Evolutionary conservation across 2,797 vertebrate species (phyloP).

Genomic region (Intellagama lesueurii): DNA sequence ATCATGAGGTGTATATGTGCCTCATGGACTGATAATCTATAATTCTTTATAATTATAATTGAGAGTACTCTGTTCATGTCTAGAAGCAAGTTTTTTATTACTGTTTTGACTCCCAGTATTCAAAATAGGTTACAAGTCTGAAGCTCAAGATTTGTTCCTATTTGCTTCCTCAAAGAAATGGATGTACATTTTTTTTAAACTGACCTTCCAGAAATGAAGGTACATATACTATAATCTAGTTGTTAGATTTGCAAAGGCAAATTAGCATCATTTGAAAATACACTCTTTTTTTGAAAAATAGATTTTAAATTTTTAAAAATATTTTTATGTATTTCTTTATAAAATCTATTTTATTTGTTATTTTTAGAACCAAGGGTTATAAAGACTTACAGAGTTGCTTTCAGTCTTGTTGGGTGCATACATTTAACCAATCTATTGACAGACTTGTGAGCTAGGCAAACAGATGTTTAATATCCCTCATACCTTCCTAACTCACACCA

Average conservation of each 20-base stretch:
- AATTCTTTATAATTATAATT: not conserved
- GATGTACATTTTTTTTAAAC: not conserved
- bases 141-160: not conserved
- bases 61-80: not conserved
- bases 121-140: not conserved
- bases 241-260: not conserved
- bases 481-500: not conserved
- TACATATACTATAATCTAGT: not conserved
- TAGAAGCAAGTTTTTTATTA: not conserved
- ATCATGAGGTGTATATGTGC: too few relatives aligned
- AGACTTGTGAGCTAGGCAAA: not conserved
- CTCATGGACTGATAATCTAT: not conserved
- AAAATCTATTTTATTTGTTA: too few relatives aligned
- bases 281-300: not conserved
- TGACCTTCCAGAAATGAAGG: not conserved
- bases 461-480: not conserved
- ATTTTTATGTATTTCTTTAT: not conserved
- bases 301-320: not conserved
- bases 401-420: not conserved
- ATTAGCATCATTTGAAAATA: not conserved
- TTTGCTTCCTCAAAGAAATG: not conserved
- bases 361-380: not conserved
- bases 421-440: not conserved
- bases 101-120: not conserved
- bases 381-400: not conserved